Evolutionary conservation across 2,888 invertebrate species (phyloP).

Genomic region (Spialia ferax): DNA sequence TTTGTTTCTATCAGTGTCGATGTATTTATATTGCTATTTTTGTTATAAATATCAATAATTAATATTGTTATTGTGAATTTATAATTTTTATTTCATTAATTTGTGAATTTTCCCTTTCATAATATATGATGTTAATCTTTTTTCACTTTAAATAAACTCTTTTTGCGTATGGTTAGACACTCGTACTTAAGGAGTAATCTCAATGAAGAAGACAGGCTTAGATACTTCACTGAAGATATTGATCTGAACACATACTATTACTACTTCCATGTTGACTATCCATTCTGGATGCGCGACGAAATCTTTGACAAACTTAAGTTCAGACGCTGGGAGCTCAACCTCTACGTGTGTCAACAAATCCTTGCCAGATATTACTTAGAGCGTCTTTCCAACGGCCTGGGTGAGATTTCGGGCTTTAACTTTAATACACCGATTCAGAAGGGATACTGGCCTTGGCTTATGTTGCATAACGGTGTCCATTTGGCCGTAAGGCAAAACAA

Average conservation of each 20-base stretch:
- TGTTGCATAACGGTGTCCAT: conserved; percentile 82
- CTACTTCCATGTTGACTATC: conserved; percentile 87
- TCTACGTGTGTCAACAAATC: conserved; percentile 88
- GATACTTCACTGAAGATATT: conserved; percentile 89
- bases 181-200: no score
- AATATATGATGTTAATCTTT: no score
- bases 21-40: no score
- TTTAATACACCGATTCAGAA: conserved; percentile 71
- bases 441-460: conserved; percentile 87
- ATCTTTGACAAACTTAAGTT: conserved; percentile 60
- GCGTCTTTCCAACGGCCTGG: conserved; percentile 80
- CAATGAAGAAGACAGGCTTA: conserved; percentile 85
- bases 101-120: no score
- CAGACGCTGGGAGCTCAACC: conserved; percentile 82
- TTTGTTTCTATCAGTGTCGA: no score
- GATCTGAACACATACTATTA: conserved; percentile 88
- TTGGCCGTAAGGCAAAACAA: conserved; percentile 82
- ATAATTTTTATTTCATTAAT: no score
- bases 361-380: conserved; percentile 87
- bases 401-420: conserved; percentile 72
- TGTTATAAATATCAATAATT: no score
- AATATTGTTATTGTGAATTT: no score
- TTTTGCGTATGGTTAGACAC: no score
- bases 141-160: no score
- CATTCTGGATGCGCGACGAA: conserved; percentile 88